Conservation (phyloP, 2,113 vertebrate genomes). For the Mystacornis crossleyi region DNA sequence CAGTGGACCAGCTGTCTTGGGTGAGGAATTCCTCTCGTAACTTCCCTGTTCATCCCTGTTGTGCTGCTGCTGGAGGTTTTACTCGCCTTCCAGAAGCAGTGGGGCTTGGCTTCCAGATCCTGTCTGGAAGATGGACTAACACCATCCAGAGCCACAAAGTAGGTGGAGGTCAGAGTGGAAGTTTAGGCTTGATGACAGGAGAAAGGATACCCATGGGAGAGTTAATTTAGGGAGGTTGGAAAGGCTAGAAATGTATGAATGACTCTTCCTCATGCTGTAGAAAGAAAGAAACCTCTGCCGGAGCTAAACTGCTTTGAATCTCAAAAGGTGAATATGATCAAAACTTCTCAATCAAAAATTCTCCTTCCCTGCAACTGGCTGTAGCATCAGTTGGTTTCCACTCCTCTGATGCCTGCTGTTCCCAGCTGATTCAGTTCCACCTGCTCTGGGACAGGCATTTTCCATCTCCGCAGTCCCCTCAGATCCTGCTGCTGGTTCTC, state of each 20-base stretch:
- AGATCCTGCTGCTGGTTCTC: background rate
- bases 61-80: background rate
- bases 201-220: background rate
- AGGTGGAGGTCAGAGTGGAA: background rate
- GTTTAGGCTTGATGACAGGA: background rate
- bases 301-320: background rate
- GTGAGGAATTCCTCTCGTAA: background rate
- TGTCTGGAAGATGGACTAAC: background rate
- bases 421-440: background rate
- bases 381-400: background rate
- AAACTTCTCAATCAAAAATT: no score
- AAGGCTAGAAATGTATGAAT: background rate
- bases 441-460: background rate
- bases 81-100: background rate
- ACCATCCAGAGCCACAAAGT: background rate
- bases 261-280: background rate
- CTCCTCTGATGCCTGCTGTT: conserved; percentile 6
- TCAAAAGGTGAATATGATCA: conserved; percentile 4
- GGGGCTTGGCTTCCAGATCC: background rate
- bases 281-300: background rate
- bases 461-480: background rate
- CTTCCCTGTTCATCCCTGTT: background rate
- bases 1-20: background rate
- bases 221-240: background rate
- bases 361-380: background rate